Percentiles rank a stretch among this genome's conserved stretches.
These are phyloP conservation scores for Lepus timidus DNA, from an alignment of 2,113 vertebrate species.

Conservation along the genomic window DNA sequence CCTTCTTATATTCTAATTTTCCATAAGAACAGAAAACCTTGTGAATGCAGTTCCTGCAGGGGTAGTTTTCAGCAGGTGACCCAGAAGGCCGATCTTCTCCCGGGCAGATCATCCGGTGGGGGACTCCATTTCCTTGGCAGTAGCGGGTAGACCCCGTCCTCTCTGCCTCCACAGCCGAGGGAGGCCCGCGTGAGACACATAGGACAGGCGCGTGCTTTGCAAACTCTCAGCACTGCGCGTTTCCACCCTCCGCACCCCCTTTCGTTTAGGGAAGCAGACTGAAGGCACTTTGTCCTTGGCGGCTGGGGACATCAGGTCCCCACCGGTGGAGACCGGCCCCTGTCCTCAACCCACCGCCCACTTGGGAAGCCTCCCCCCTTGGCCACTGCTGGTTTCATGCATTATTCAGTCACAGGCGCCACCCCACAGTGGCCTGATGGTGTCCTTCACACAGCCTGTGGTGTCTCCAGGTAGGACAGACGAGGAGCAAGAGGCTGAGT, in stretches of 20 bases:
- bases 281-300: constrained; percentile 44
- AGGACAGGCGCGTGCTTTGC: not conserved
- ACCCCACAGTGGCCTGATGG: constrained; percentile 62
- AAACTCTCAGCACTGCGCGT: not conserved
- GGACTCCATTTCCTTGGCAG: not conserved
- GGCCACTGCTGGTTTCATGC: constrained; percentile 78
- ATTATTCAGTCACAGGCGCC: constrained; percentile 80
- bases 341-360: constrained; percentile 66
- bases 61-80: not conserved
- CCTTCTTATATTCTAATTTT: constrained; percentile 4
- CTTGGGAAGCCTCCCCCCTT: constrained; percentile 50
- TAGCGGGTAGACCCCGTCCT: not conserved
- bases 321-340: constrained; percentile 68
- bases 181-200: not conserved
- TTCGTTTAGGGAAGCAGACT: constrained; percentile 30
- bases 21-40: constrained; percentile 22
- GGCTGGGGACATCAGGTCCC: not conserved
- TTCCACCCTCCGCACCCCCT: not conserved
- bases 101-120: not conserved
- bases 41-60: not conserved
- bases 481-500: constrained; percentile 46
- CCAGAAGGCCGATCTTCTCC: not conserved
- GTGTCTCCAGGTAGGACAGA: constrained; percentile 61
- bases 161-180: not conserved
- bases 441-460: constrained; percentile 79